A percentile compares a stretch with the other conserved stretches of the same genome.
phyloP scores from a whole-genome alignment of 2,888 invertebrate species.

The Neoascia interrupta region DNA sequence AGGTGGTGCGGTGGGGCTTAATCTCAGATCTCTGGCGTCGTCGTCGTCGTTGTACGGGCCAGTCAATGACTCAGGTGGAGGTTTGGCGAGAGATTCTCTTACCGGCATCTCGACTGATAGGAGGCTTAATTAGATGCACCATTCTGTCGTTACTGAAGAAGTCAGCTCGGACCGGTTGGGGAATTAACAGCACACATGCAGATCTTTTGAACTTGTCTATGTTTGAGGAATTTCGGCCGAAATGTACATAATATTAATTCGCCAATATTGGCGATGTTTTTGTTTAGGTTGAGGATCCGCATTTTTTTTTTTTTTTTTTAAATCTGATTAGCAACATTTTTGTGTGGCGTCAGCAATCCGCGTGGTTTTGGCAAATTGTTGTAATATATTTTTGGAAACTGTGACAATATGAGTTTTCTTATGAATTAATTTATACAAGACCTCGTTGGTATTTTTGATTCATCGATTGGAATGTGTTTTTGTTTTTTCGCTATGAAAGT shows the following conservation, averaged over 20 bases:
- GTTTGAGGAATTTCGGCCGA: constrained; percentile 28
- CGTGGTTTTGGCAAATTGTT: constrained; percentile 17
- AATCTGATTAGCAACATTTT: constrained; percentile 38
- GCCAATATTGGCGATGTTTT: constrained; percentile 29
- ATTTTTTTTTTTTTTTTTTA: no score
- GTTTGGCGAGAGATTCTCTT: constrained; percentile 40
- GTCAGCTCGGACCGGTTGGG: constrained; percentile 16
- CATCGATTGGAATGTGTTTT: constrained; percentile 19
- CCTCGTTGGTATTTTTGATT: constrained; percentile 7
- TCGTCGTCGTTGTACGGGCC: not conserved
- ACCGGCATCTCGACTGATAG: constrained; percentile 35
- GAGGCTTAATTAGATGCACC: constrained; percentile 31
- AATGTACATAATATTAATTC: constrained; percentile 12
- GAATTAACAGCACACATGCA: not conserved
- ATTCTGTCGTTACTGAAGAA: constrained; percentile 51
- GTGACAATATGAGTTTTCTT: constrained; percentile 6
- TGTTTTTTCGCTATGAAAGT: constrained; percentile 11
- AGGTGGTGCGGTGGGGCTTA: not conserved
- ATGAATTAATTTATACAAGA: not conserved
- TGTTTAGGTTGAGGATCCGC: constrained; percentile 19
- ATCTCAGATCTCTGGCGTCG: not conserved
- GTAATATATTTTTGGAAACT: constrained; percentile 19
- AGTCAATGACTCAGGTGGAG: not conserved
- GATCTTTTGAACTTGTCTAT: not conserved
- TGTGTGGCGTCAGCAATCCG: constrained; percentile 37